A percentile compares a stretch with the other conserved stretches of the same genome.
Conservation (phyloP, 1,140 invertebrate genomes). For the Eriocheir sinensis region DNA sequence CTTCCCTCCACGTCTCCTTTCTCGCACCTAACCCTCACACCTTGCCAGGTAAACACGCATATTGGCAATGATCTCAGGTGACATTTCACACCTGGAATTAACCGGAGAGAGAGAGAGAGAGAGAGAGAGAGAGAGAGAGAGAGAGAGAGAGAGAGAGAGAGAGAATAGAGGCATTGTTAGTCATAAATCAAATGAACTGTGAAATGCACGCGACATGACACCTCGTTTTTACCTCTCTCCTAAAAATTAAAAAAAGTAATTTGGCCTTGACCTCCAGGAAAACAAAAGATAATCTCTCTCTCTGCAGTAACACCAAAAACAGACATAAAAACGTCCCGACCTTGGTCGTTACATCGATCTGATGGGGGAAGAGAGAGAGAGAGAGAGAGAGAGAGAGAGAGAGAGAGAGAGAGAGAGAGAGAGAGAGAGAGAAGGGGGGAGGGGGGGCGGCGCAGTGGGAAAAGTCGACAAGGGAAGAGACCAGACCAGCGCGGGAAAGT, state of each 20-base stretch:
- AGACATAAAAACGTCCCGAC: neutral
- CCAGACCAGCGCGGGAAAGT: neutral
- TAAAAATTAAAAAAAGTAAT: no score
- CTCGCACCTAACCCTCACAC: neutral
- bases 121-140: no score
- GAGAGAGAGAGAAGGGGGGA: neutral
- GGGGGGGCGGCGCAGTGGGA: no score
- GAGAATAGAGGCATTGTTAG: no score
- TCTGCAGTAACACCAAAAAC: neutral
- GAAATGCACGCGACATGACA: no score
- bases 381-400: constrained; percentile 52
- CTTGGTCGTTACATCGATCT: neutral
- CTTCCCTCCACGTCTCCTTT: neutral
- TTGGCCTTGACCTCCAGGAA: neutral
- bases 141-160: no score
- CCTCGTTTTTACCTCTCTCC: no score
- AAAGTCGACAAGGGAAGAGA: neutral
- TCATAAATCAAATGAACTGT: no score
- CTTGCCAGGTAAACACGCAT: neutral
- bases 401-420: constrained; percentile 54
- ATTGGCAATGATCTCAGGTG: neutral
- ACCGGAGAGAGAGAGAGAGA: neutral
- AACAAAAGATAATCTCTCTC: neutral
- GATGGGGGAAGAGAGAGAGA: neutral
- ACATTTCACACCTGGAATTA: neutral